phyloP scores from a whole-genome alignment of 2,113 vertebrate genomes.

The Cryptomyrus ogoouensis region DNA sequence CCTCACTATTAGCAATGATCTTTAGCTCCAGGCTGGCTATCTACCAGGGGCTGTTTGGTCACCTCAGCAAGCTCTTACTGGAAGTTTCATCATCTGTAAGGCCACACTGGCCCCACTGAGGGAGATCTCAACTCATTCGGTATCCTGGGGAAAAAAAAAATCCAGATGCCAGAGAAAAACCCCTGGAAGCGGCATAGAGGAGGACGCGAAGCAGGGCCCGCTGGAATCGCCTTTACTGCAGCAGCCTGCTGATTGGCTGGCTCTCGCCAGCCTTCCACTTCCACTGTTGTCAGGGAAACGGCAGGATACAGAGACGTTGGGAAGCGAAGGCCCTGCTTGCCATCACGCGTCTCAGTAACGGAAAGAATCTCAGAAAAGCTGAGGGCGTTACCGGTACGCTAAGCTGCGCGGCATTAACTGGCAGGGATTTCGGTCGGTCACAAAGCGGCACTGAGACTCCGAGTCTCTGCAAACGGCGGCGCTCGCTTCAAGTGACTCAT shows the following conservation, averaged over 20 bases:
- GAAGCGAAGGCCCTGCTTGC: slow-evolving; percentile 27
- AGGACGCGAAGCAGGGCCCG: neutral
- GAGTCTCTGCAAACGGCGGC: slow-evolving; percentile 5
- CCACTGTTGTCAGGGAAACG: slow-evolving; percentile 65
- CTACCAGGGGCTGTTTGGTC: neutral
- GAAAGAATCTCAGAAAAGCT: neutral
- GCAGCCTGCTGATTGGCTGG: slow-evolving; percentile 46
- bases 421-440: neutral
- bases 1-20: neutral
- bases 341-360: too few relatives aligned
- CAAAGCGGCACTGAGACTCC: neutral
- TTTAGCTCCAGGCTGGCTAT: neutral
- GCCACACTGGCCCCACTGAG: neutral
- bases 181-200: neutral
- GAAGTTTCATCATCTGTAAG: neutral
- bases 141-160: neutral
- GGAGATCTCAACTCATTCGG: neutral
- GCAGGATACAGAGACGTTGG: slow-evolving; percentile 39
- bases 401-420: neutral
- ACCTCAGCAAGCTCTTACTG: slow-evolving; percentile 6
- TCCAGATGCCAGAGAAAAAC: neutral
- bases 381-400: neutral
- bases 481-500: slow-evolving; percentile 46
- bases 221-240: neutral
- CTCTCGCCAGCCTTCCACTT: slow-evolving; percentile 45